These are phyloP conservation scores for Brachionus rubens DNA, from an alignment of 1,140 invertebrate genomes.

Conservation along the genomic window DNA sequence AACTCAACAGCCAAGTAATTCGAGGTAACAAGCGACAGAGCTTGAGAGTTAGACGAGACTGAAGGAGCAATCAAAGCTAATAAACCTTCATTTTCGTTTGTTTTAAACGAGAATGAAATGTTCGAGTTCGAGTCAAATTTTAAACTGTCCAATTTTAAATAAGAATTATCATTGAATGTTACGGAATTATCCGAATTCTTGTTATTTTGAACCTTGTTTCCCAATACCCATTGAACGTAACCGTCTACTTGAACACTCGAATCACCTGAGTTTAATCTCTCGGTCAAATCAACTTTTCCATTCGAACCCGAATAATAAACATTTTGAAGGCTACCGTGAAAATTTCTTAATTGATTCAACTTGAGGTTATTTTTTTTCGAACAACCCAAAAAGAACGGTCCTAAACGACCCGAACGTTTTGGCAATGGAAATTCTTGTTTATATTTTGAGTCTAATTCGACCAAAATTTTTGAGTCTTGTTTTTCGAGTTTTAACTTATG, in stretches of 20 bases:
- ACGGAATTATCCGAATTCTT: background rate
- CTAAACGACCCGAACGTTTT: background rate
- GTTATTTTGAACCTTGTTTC: background rate
- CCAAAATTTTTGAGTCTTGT: background rate
- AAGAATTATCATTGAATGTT: conserved; percentile 6
- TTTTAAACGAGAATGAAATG: conserved; percentile 34
- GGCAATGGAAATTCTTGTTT: conserved; percentile 4
- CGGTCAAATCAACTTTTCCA: background rate
- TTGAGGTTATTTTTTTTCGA: background rate
- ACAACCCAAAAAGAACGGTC: conserved; percentile 3
- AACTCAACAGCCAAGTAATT: conserved; percentile 19
- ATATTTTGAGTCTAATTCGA: conserved; percentile 45
- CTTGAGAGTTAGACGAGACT: background rate
- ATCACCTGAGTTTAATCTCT: background rate
- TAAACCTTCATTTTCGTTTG: conserved; percentile 42
- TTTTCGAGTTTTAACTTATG: conserved; percentile 14
- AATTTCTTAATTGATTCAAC: conserved; percentile 24
- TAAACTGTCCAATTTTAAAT: conserved; percentile 24
- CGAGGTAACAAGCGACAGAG: background rate
- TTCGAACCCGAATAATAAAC: background rate
- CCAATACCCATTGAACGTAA: background rate
- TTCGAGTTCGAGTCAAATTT: conserved; percentile 32
- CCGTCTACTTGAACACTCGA: background rate
- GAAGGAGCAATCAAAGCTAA: background rate
- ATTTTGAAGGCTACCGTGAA: background rate